Base-by-base conservation (phyloP, 2,888 invertebrate genomes). In the Leptura quadrifasciata region DNA sequence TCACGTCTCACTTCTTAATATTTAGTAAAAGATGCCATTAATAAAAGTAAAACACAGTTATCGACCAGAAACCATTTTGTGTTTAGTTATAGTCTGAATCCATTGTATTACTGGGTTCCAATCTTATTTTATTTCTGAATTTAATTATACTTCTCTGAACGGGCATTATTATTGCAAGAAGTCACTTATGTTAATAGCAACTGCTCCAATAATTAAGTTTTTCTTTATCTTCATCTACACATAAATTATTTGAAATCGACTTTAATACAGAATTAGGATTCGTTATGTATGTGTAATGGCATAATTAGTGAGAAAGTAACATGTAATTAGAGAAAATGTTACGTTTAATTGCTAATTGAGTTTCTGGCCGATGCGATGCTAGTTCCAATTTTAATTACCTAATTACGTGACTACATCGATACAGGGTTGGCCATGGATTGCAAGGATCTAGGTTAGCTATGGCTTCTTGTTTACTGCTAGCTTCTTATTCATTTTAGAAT, bases 281-380 rank as follows among this genome's bases (percentile, higher is more conserved):
- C 79, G 80, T 82, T 78, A 81, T 78, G 73, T 78, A 79, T 82
- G 79, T 81, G 81, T 82, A 83, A 84, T 81, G 80, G 82, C 78
- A 89, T 89, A 90, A 90, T 90, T 90, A 90, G 89, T 87, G 89
- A 88, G 90, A 90, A 90, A 90, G 89, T 90, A 90, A 90, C 90
- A 84, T 86, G 90, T 90, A 91, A 91, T 91, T 91, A 91, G 90
- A 90, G 91, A 91, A 91, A 91, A 91, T 91, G 90, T 90, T 89
- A 90, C 90, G 90, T 91, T 91, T 91, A 91, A 91, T 91, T 91
- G 91, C 91, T 91, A 91, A 91, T 91, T 91, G 91, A 91, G 90
- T 90, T 90, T 90, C 90, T 90, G 89, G 88, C 89, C 89, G 90
- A 90, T 90, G 90, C 90, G 90, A 87, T 85, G 85, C 84, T 84